A percentile compares a stretch with the other conserved stretches of the same genome.
Evolutionary conservation across 92 coral and sea anemone genomes (phyloP).

Genomic region (Palythoa caribaeorum): DNA sequence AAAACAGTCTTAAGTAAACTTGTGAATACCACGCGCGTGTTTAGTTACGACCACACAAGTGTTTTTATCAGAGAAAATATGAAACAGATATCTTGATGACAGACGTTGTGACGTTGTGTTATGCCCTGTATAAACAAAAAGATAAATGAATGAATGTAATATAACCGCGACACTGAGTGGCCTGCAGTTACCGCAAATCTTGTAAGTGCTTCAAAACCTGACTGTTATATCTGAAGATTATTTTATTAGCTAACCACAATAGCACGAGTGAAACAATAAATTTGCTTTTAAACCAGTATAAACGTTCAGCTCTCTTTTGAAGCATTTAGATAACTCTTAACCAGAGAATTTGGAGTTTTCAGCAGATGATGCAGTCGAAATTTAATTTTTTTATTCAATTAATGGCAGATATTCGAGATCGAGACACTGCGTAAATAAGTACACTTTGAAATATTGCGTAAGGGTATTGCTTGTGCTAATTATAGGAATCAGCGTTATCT

Average conservation of each 20-base stretch:
- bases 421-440: no score
- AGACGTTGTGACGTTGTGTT: not conserved
- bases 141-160: not conserved
- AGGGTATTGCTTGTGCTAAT: no score
- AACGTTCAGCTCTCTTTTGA: no score
- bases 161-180: not conserved
- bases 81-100: not conserved
- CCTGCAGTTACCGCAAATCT: conserved; percentile 3
- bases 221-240: not conserved
- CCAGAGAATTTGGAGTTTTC: no score
- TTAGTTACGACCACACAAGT: conserved; percentile 2
- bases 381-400: no score
- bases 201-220: not conserved
- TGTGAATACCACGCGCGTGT: not conserved
- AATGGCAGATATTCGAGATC: no score
- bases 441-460: no score
- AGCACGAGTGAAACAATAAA: no score
- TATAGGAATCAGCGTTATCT: no score
- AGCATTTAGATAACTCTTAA: no score
- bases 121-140: conserved; percentile 2
- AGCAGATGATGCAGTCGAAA: no score
- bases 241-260: not conserved
- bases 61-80: not conserved
- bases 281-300: no score
- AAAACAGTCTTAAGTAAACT: not conserved